Base-by-base conservation (phyloP, 2,888 invertebrate genomes). In the Iphiclides podalirius region DNA sequence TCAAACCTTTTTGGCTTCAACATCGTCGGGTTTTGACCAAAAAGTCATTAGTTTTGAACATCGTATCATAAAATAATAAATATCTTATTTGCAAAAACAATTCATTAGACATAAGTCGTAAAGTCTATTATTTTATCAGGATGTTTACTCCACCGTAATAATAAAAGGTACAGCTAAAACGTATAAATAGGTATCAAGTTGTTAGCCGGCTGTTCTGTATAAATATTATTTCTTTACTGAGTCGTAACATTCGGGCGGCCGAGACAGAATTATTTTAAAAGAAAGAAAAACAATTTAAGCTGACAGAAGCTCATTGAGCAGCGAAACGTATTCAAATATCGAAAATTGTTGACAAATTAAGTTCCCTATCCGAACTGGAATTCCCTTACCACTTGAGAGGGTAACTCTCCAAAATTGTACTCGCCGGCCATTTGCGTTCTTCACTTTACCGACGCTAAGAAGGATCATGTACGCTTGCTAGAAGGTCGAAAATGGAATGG, bases 291-390 rank as follows among this genome's bases (percentile, higher is more conserved):
- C 82, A 85, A 84, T 85, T 83, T 80, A 79, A 79, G 73, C 81
- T 79, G 83, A 84, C 85, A 84, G 86, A 78, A 83, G 86, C 82
- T 86, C 84, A 84, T 77, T 82, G 85, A 84, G 74, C 84, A 80
- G 77, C 75, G 79, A 80, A 85, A 85, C 83, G 80, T 86, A 88
- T 87, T 87, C 87, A 87, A 86, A 88, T 88, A 87, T 87, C 82
- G 84, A 81, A 87, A 87, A 88, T 87, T 88, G 87, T 88, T 87
- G 87, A 87, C 88, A 87, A 87, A 88, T 87, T 86, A 88, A 87
- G 82, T 84, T 84, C 87, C 87, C 86, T 77, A 70, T 68, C 72
- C 71, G 67, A 72, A 69, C 67, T 73, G 69, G 76, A 75, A 81
- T 83, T 79, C 87, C 85, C 83, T 83, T 80, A 81, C 84, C 85